These are phyloP conservation scores for Hemicordylus capensis DNA, from an alignment of 2,113 vertebrate genomes.

Conservation along the genomic window DNA sequence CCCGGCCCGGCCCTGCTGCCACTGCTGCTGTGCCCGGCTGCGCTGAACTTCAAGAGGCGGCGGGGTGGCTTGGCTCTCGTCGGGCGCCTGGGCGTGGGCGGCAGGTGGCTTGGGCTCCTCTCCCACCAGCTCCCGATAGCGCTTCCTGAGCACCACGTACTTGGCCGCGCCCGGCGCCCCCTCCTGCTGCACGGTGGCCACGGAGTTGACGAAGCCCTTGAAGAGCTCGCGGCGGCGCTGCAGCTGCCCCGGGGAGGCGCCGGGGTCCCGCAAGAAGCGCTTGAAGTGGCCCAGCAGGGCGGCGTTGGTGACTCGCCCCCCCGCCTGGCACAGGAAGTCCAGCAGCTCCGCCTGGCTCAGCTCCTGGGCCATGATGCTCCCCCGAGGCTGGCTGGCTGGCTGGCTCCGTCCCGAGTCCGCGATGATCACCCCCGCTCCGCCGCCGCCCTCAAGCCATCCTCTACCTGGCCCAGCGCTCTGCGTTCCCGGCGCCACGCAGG, in stretches of 20 bases:
- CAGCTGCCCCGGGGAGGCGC: conserved; percentile 69
- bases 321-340: conserved; percentile 80
- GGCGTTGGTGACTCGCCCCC: conserved; percentile 84
- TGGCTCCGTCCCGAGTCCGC: neutral
- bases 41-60: neutral
- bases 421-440: no score
- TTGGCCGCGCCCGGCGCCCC: conserved; percentile 75
- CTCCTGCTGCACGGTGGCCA: conserved; percentile 86
- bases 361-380: conserved; percentile 81
- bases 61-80: neutral
- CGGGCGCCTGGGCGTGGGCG: neutral
- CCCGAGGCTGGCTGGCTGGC: neutral
- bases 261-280: conserved; percentile 81
- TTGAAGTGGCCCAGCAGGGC: conserved; percentile 85
- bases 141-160: conserved; percentile 82
- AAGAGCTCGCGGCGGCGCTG: conserved; percentile 86
- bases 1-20: neutral
- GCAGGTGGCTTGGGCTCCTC: conserved; percentile 60
- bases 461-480: no score
- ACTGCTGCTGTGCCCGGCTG: neutral
- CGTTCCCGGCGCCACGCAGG: no score
- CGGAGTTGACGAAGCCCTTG: conserved; percentile 89
- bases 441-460: neutral
- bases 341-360: conserved; percentile 88
- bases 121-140: conserved; percentile 76